phyloP scores from a whole-genome alignment of 2,797 vertebrate species.

The Siniperca obscura region DNA sequence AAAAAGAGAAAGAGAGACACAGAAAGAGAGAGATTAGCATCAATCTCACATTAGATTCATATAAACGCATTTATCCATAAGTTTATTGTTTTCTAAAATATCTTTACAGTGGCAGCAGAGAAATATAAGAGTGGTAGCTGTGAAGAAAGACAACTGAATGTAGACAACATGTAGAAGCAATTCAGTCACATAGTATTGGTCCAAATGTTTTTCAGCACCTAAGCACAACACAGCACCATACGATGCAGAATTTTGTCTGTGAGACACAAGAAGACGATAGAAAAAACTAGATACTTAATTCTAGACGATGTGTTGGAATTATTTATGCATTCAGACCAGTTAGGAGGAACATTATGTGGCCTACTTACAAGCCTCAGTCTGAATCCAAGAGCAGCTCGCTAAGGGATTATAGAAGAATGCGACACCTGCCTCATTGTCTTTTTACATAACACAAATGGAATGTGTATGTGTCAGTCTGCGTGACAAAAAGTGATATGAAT shows the following conservation, averaged over 20 bases:
- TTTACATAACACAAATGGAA: constrained; percentile 70
- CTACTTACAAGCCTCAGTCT: constrained; percentile 57
- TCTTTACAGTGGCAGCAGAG: background rate
- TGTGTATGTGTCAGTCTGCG: background rate
- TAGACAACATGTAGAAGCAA: constrained; percentile 11
- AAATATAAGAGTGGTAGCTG: background rate
- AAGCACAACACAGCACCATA: background rate
- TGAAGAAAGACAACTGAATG: background rate
- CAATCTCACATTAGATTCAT: background rate
- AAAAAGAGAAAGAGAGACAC: constrained; percentile 52
- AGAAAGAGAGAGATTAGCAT: constrained; percentile 12
- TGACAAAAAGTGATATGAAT: constrained; percentile 15
- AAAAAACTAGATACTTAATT: constrained; percentile 26
- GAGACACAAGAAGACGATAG: constrained; percentile 13
- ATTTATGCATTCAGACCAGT: constrained; percentile 60
- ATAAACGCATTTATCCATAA: background rate
- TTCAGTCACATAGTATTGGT: background rate
- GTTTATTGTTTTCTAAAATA: constrained; percentile 12
- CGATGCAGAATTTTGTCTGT: background rate
- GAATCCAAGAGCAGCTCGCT: constrained; percentile 47
- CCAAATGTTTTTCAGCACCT: constrained; percentile 20
- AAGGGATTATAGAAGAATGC: constrained; percentile 77
- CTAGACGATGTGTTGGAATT: constrained; percentile 41
- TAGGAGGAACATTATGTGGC: constrained; percentile 50
- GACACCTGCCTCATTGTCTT: constrained; percentile 70